Percentiles rank a stretch among this genome's conserved stretches.
phyloP scores from a whole-genome alignment of 2,113 vertebrate species.

The Oreochromis tanganicae region DNA sequence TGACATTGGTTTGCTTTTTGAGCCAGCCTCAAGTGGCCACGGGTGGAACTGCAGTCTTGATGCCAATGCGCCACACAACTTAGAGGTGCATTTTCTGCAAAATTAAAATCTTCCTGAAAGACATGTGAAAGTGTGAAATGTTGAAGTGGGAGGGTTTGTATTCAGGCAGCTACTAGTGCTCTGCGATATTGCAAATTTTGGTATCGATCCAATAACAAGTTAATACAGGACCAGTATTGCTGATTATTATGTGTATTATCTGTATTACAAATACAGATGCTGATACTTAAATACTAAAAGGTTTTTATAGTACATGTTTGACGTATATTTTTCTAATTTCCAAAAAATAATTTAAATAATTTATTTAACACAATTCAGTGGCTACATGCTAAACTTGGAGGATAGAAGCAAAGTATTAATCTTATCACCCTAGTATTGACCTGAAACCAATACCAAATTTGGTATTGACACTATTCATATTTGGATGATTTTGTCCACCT shows the following conservation, averaged over 20 bases:
- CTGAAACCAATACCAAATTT: background rate
- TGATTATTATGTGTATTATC: background rate
- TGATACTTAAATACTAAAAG: background rate
- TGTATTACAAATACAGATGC: background rate
- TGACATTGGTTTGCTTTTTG: background rate
- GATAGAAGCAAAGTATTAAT: background rate
- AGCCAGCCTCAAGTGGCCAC: background rate
- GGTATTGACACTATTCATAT: background rate
- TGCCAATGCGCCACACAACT: background rate
- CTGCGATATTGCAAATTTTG: background rate
- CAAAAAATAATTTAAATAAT: background rate
- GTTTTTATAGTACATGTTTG: background rate
- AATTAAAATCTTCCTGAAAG: background rate
- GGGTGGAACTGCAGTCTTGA: background rate
- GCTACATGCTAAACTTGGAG: background rate
- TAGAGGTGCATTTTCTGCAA: background rate
- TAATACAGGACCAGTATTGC: background rate
- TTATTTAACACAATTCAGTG: background rate
- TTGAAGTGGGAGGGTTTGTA: background rate
- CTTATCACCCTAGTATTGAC: background rate
- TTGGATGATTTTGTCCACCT: background rate
- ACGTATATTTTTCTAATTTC: accelerated
- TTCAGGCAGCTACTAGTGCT: background rate
- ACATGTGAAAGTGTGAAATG: background rate
- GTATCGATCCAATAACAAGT: background rate